These are phyloP conservation scores for Eulithis testata DNA, from an alignment of 2,888 invertebrate genomes.

Conservation along the genomic window DNA sequence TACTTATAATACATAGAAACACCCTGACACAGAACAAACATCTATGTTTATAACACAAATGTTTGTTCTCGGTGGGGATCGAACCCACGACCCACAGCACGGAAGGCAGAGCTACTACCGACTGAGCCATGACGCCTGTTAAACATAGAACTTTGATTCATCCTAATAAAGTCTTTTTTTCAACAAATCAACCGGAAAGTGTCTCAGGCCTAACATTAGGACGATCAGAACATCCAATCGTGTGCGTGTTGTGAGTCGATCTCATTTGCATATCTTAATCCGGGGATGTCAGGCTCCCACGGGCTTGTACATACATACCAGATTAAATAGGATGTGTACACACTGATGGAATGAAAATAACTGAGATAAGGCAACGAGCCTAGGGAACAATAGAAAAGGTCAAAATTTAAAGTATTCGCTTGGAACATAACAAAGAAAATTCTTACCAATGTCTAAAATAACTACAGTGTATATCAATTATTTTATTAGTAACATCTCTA, in stretches of 20 bases:
- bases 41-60: too few relatives aligned
- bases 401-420: neutral
- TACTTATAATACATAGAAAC: too few relatives aligned
- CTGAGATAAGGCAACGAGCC: conserved; percentile 19
- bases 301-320: conserved; percentile 39
- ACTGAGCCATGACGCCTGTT: too few relatives aligned
- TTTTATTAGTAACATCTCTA: too few relatives aligned
- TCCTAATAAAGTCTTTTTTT: neutral
- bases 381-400: conserved; percentile 7
- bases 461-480: too few relatives aligned
- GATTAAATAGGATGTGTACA: conserved; percentile 32
- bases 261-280: conserved; percentile 65
- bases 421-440: neutral
- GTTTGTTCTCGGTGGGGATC: too few relatives aligned
- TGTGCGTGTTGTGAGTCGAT: conserved; percentile 44
- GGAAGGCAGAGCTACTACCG: too few relatives aligned
- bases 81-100: too few relatives aligned
- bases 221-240: conserved; percentile 35
- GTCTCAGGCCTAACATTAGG: conserved; percentile 14
- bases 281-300: conserved; percentile 46
- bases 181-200: neutral
- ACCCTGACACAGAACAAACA: too few relatives aligned
- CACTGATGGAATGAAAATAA: conserved; percentile 34
- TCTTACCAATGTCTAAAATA: neutral
- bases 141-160: neutral